Evolutionary conservation across 2,797 vertebrate genomes (phyloP).

Genomic region (Sparidentex hasta): DNA sequence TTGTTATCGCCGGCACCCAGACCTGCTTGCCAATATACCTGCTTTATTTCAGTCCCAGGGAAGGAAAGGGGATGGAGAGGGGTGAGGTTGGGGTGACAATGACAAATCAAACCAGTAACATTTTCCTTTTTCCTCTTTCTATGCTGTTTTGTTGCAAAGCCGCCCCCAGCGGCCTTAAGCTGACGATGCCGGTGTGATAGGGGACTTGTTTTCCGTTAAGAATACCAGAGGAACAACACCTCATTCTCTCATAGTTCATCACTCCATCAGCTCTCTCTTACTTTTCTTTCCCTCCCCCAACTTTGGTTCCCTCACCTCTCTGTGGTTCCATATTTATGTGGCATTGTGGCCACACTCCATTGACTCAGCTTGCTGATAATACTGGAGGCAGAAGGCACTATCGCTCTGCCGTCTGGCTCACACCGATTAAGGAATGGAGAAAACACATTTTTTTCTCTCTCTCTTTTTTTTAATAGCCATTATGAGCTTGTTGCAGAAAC

Average conservation of each 20-base stretch:
- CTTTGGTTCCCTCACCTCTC: constrained; percentile 30
- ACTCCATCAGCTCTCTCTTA: constrained; percentile 39
- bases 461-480: constrained; percentile 23
- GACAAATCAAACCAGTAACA: constrained; percentile 68
- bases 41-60: constrained; percentile 57
- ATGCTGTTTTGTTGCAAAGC: constrained; percentile 52
- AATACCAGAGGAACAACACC: constrained; percentile 25
- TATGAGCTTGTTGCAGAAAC: constrained; percentile 31
- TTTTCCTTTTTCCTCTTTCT: constrained; percentile 46
- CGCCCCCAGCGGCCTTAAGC: constrained; percentile 41
- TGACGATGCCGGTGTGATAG: constrained; percentile 29
- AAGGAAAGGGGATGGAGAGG: constrained; percentile 46
- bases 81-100: constrained; percentile 62
- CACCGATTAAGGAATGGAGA: constrained; percentile 64
- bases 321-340: constrained; percentile 72
- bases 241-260: constrained; percentile 54
- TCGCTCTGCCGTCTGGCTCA: constrained; percentile 62
- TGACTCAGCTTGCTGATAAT: constrained; percentile 72
- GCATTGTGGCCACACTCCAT: constrained; percentile 75
- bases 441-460: constrained; percentile 31
- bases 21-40: constrained; percentile 77
- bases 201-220: constrained; percentile 47
- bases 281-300: background rate
- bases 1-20: constrained; percentile 80
- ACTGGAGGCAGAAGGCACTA: constrained; percentile 68